Evolutionary conservation across 2,797 vertebrate species (phyloP).

Genomic region (Emydoidea blandingii): DNA sequence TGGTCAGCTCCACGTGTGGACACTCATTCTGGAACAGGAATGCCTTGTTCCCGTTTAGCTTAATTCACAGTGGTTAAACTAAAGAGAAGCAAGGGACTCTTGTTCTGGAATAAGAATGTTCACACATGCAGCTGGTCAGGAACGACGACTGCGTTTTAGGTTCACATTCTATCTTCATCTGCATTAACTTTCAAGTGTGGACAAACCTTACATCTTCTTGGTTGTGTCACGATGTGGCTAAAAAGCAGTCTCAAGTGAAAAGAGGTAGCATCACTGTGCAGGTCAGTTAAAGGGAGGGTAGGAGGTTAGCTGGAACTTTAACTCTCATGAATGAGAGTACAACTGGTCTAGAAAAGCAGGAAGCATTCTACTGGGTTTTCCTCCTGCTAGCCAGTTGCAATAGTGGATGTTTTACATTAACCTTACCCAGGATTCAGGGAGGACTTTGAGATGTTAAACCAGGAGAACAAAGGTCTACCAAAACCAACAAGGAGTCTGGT

Average conservation of each 20-base stretch:
- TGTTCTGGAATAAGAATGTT: not conserved
- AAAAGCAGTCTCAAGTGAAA: not conserved
- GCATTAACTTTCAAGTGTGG: not conserved
- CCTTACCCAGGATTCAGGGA: not conserved
- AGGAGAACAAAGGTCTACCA: not conserved
- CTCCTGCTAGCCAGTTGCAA: not conserved
- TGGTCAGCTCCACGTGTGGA: no score
- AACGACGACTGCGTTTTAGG: not conserved
- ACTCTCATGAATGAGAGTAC: not conserved
- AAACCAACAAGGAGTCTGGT: no score
- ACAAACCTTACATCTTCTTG: not conserved
- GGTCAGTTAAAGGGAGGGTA: no score
- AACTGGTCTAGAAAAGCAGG: not conserved
- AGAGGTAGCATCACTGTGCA: no score
- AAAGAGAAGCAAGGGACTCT: not conserved
- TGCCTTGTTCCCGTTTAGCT: not conserved
- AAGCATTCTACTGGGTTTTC: not conserved
- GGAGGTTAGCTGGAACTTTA: not conserved
- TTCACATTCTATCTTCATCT: not conserved
- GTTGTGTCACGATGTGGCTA: not conserved
- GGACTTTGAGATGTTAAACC: not conserved
- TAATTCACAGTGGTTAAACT: not conserved
- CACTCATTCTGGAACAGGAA: not conserved
- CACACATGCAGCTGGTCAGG: not conserved
- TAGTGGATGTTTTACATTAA: not conserved